These are phyloP conservation scores for Sinocyclocheilus anophthalmus DNA, from an alignment of 2,113 vertebrate genomes.

Conservation along the genomic window DNA sequence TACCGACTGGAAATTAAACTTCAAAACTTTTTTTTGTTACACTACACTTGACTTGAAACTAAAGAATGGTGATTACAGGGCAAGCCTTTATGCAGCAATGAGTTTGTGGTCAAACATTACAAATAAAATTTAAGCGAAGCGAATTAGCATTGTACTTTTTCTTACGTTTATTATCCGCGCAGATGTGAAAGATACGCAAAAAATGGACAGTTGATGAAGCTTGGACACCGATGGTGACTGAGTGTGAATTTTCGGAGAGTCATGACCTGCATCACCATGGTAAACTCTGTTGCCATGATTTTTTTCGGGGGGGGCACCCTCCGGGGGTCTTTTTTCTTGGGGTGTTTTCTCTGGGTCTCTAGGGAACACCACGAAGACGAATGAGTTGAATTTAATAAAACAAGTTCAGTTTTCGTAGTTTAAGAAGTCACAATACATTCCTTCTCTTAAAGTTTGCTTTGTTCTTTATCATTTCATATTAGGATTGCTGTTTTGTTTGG, in stretches of 20 bases:
- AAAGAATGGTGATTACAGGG: not conserved
- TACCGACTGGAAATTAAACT: not conserved
- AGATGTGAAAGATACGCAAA: conserved; percentile 87
- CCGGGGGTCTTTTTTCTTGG: too few relatives aligned
- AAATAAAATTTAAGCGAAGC: not conserved
- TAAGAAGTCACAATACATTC: conserved; percentile 20
- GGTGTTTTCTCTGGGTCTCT: too few relatives aligned
- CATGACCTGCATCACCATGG: conserved; percentile 82
- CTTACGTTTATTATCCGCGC: not conserved
- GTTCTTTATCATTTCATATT: not conserved
- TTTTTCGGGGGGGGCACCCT: too few relatives aligned
- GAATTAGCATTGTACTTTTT: not conserved
- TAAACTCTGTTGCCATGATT: conserved; percentile 86
- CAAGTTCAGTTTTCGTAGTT: not conserved
- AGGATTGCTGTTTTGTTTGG: conserved; percentile 3
- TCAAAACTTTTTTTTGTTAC: not conserved
- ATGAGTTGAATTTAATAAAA: conserved; percentile 45
- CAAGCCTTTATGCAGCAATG: not conserved
- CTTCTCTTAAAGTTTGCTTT: not conserved
- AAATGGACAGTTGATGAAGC: conserved; percentile 83
- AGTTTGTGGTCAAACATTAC: not conserved
- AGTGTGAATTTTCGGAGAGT: conserved; percentile 89
- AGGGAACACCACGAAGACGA: conserved; percentile 77
- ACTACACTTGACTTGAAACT: not conserved
- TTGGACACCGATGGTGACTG: conserved; percentile 82